Conservation (phyloP, 2,113 vertebrate genomes). For the Cynocephalus volans region DNA sequence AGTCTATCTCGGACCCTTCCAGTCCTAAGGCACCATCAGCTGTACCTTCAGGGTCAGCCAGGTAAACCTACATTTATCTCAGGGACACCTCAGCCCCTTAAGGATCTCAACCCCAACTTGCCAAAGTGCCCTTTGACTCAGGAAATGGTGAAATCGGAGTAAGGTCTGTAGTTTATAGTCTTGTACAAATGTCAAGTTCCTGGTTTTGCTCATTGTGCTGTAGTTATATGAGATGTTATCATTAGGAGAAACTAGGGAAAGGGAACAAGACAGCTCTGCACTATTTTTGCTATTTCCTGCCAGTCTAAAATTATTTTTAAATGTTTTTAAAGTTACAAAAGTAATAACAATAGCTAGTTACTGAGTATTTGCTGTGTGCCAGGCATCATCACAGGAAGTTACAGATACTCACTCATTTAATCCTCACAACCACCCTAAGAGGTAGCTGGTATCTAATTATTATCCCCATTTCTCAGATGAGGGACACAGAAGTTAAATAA, state of each 20-base stretch:
- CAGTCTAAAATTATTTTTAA: not conserved
- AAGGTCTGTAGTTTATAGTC: not conserved
- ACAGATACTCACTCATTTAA: not conserved
- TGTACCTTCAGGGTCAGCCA: not conserved
- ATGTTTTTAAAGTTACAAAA: not conserved
- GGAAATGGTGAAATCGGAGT: not conserved
- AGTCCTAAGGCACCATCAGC: not conserved
- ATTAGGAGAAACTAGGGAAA: not conserved
- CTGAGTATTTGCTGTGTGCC: not conserved
- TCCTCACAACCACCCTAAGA: not conserved
- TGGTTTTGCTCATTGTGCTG: not conserved
- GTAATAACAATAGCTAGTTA: not conserved
- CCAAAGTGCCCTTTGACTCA: not conserved
- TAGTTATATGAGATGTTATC: not conserved
- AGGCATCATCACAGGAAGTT: not conserved
- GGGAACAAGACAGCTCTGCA: not conserved
- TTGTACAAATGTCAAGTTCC: not conserved
- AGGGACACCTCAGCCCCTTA: not conserved
- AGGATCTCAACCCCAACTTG: not conserved
- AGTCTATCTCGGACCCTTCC: not conserved
- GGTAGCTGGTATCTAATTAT: not conserved
- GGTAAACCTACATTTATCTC: not conserved
- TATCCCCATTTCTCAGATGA: not conserved
- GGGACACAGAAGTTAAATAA: not conserved
- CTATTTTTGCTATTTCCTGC: not conserved